These are phyloP conservation scores for Digitonthophagus gazella DNA, from an alignment of 2,888 invertebrate genomes.

Conservation along the genomic window DNA sequence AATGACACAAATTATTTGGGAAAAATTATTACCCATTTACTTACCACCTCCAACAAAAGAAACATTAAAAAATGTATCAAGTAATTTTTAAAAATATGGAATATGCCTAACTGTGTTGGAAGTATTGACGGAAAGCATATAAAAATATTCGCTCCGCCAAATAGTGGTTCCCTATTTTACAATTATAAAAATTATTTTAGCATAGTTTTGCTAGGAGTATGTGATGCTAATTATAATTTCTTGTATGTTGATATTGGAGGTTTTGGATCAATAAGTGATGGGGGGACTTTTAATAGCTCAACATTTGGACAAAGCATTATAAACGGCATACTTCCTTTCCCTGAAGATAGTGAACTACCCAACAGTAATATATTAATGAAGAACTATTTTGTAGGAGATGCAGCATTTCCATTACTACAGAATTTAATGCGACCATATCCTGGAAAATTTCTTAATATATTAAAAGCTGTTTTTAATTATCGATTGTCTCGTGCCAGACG, in stretches of 20 bases:
- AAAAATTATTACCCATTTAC: conserved; percentile 22
- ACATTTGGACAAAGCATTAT: conserved; percentile 27
- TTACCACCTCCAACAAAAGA: conserved; percentile 33
- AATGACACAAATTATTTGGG: conserved; percentile 35
- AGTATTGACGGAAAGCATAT: conserved; percentile 40
- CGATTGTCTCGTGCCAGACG: conserved; percentile 28
- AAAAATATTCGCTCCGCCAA: conserved; percentile 35
- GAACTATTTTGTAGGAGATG: conserved; percentile 39
- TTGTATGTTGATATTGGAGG: conserved; percentile 39
- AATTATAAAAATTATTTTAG: conserved; percentile 42
- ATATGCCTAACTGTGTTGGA: conserved; percentile 37
- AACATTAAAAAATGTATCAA: conserved; percentile 35
- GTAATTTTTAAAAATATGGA: conserved; percentile 34
- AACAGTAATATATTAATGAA: conserved; percentile 33
- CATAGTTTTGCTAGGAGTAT: conserved; percentile 39
- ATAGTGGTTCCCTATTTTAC: conserved; percentile 38
- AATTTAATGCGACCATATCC: conserved; percentile 30
- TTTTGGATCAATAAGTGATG: conserved; percentile 40
- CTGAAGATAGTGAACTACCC: conserved; percentile 33
- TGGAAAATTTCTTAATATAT: conserved; percentile 30
- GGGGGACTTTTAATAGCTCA: conserved; percentile 35
- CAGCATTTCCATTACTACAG: conserved; percentile 35
- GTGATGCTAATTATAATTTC: conserved; percentile 40
- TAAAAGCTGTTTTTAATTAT: conserved; percentile 28
- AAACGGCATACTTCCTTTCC: conserved; percentile 32